Base-by-base conservation (phyloP, 2,888 invertebrate species). In the Idaea straminata region DNA sequence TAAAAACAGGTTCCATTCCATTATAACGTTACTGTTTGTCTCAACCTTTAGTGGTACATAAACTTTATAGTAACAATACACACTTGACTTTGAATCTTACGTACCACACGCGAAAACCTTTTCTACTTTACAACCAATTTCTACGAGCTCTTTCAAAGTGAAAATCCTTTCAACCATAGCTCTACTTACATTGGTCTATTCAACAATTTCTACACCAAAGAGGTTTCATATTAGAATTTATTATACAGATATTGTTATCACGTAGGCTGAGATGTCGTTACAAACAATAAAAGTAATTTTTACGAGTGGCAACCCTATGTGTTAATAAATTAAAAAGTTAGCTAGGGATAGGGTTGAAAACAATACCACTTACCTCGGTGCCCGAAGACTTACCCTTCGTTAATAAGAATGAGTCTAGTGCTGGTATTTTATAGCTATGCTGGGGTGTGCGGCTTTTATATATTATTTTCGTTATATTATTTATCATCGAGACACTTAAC, bases 261-360 rank as follows among this genome's bases (percentile, higher is more conserved):
- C 88, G 91, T 90, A 92, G 91, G 92, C 91, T 79, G 88, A 91
- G 87, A 88, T 84, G 92, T 91, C 92, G 90, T 92, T 91, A 91
- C 88, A 84, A 86, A 92, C 91, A 91, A 92, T 91, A 92, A 92
- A 92, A 89, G 91, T 92, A 91, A 91, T 92, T 92, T 92, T 92
- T 92, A 92, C 87, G 89, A 90, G 85, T 81, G 79, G 86, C 85
- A 89, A 89, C 91, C 92, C 92, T 87, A 83, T 80, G 81, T 83
- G 85, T 87, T 91, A 90, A 92, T 92, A 92, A 92, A 92, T 92
- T 91, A 88, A 87, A 91, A 91, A 91, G 88, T 89, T 87, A 81
- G 81, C 74, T 75, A 65, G 69, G 73, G 81, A 77, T 86, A 85
- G 88, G 89, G 88, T 80, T 81, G 82, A 79, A 89, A 88, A 91